Conservation (phyloP, 1,140 invertebrate species). For the Centruroides sculpturatus region DNA sequence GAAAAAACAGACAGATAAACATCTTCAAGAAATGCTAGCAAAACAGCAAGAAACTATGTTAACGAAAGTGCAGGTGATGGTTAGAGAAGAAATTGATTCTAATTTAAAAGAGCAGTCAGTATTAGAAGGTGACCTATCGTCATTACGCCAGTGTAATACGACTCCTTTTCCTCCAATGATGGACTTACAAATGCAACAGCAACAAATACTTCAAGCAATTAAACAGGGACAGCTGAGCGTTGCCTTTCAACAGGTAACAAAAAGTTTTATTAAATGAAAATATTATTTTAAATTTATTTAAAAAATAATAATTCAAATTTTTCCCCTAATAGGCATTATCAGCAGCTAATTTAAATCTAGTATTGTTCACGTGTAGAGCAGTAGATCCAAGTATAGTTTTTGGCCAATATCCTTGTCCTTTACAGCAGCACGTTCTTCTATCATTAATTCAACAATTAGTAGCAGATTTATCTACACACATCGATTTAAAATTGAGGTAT, state of each 20-base stretch:
- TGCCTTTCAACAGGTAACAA: slow-evolving; percentile 55
- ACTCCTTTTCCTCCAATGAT: too few relatives aligned
- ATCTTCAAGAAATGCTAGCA: too few relatives aligned
- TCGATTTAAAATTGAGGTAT: slow-evolving; percentile 76
- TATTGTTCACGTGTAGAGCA: slow-evolving; percentile 66
- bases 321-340: slow-evolving; percentile 50
- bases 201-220: slow-evolving; percentile 57
- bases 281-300: too few relatives aligned
- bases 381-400: slow-evolving; percentile 64
- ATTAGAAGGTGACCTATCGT: too few relatives aligned
- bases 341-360: slow-evolving; percentile 65
- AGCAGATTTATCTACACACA: slow-evolving; percentile 64
- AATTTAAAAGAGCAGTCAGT: too few relatives aligned
- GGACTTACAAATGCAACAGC: slow-evolving; percentile 37
- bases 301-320: too few relatives aligned
- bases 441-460: slow-evolving; percentile 85
- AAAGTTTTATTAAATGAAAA: too few relatives aligned
- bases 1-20: too few relatives aligned
- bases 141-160: too few relatives aligned
- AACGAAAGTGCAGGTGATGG: too few relatives aligned
- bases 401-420: slow-evolving; percentile 41
- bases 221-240: slow-evolving; percentile 58
- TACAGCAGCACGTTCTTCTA: slow-evolving; percentile 71
- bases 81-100: too few relatives aligned
- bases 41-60: too few relatives aligned